Conservation (phyloP, 2,113 vertebrate species). For the Stigmatopora nigra region DNA sequence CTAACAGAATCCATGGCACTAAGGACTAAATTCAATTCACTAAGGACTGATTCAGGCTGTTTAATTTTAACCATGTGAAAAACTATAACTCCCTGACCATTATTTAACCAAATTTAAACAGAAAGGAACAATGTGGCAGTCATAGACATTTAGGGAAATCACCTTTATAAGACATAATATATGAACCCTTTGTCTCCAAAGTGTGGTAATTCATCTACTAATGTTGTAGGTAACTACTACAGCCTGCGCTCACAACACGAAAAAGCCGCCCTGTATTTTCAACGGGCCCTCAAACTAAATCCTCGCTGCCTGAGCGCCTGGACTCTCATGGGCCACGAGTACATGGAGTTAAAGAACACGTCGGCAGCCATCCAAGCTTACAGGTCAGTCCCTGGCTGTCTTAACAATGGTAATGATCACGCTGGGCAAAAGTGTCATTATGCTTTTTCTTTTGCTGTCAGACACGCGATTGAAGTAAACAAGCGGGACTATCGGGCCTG, state of each 20-base stretch:
- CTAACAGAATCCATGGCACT: no score
- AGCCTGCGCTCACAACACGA: conserved; percentile 96
- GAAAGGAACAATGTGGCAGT: no score
- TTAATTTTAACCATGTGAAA: no score
- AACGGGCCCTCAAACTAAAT: conserved; percentile 94
- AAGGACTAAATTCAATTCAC: no score
- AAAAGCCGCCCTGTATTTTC: conserved; percentile 97
- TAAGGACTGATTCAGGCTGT: no score
- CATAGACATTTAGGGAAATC: no score
- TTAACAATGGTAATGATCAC: no score
- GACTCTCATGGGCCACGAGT: conserved; percentile 98
- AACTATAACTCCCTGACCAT: no score
- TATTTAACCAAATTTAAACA: no score
- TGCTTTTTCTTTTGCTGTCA: conserved; percentile 38
- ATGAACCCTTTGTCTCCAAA: no score
- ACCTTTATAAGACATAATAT: no score
- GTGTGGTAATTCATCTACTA: no score
- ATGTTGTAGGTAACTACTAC: conserved; percentile 75
- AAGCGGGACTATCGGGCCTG: conserved; percentile 97
- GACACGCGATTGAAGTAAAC: conserved; percentile 97
- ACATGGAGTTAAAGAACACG: conserved; percentile 99
- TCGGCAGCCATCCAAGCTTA: conserved; percentile 98
- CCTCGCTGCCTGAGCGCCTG: conserved; percentile 95
- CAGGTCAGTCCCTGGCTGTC: conserved; percentile 33
- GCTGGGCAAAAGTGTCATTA: neutral